Evolutionary conservation across 2,113 vertebrate species (phyloP), one percentile per base, ranked within the genome.

Genomic region (Engystomops pustulosus): DNA sequence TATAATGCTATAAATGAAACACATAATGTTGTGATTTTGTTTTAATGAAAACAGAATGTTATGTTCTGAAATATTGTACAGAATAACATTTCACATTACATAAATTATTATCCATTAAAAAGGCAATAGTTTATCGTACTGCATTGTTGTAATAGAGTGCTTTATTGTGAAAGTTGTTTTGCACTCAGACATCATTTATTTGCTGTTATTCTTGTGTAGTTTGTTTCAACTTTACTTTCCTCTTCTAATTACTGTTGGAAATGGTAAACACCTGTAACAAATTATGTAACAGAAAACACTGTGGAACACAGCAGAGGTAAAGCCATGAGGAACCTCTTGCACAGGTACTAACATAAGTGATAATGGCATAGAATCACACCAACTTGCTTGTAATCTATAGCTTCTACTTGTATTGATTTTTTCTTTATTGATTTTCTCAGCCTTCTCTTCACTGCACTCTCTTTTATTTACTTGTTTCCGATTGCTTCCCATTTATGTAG

Each of bases 381-480:
- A 78, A 41, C 58, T 32, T 80, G 78, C 18, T 8, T 80, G 38
- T 80, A 80, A 80, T 80, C 38, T 80, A 80, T 67, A 80, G 38
- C 58, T 80, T 78, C 11, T 78, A 8, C 78, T 80, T 9, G 18
- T 80, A 49, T 47, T 80, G 78, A 47, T 80, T 80, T 80, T 25
- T 25, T 14, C 27, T 32, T 15, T 49, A 65, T 67, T 80, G 55
- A 80, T 80, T 80, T 65, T n/a, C 58, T 45, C 1, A 10, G 38
- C 32, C 15, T n/a, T 32, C 78, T 32, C 3, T 67, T 15, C 25
- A 47, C 12, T 11, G 45, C 38, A 27, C 15, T 60, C n/a, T 32
- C n/a, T 65, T 80, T 47, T 47, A 67, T 67, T 65, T 47, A 45
- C 41, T 67, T 45, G 25, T 25, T 44, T 30, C 55, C 36, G 47